Base-by-base conservation (phyloP, 2,113 vertebrate species). In the Perca flavescens region DNA sequence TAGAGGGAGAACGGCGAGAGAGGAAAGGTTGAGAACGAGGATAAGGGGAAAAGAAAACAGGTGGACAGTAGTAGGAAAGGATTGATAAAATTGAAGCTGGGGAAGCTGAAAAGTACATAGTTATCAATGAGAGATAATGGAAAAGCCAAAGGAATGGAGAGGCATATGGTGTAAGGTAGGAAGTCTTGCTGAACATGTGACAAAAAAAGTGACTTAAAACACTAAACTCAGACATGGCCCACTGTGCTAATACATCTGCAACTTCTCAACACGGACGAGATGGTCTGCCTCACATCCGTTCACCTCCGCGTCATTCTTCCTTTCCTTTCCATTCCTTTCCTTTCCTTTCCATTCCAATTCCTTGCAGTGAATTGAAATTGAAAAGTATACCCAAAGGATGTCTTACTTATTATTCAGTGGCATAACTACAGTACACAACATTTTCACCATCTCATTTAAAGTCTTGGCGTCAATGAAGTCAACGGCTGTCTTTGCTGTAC, bases 151-250 rank as follows among this genome's bases (percentile, higher is more conserved):
- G 54, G 68, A 31, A 4, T 14, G 15, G 15, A 81, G 61, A 16
- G 61, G 60, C 57, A 58, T 7, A 13, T 50, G 60, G 43, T 54
- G 54, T 16, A 56, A 13, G 19, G 34, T 17, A 25, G 36, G 79
- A 74, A 74, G 79, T 74, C 61, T 65, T 80, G 76, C 56, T 62
- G n/a, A 68, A 77, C 36, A 22, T 31, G 56, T 74, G 62, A 86
- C 56, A 75, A 65, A 64, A 40, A 17, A n/a, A 36, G 47, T 71
- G 31, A 70, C 34, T 66, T 40, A 17, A 34, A 58, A 21, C 28
- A 56, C 52, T 58, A 67, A 8, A 72, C 40, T 64, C 28, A 15
- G 12, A 50, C 54, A 46, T 7, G 8, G 25, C 21, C 9, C 36
- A 36, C 50, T 58, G 1, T 31, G 12, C 46, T 64, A 36, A 74